Conservation (phyloP, 2,888 invertebrate genomes). For the Andrena fulva region DNA sequence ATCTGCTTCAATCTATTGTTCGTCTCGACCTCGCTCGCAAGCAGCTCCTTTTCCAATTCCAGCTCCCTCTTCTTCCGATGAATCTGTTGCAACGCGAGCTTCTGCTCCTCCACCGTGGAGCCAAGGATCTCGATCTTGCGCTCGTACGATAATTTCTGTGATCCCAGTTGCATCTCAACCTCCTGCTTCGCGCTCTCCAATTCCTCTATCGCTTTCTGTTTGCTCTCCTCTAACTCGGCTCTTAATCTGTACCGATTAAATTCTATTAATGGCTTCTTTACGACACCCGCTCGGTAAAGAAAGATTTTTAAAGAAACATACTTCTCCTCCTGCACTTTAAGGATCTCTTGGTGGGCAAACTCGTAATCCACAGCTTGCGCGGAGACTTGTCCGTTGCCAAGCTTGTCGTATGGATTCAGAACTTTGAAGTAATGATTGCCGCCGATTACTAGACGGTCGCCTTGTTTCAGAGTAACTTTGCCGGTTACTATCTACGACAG, state of each 20-base stretch:
- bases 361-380: slow-evolving; percentile 85
- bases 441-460: slow-evolving; percentile 87
- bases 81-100: slow-evolving; percentile 79
- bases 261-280: slow-evolving; percentile 4
- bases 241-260: slow-evolving; percentile 73
- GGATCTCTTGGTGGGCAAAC: slow-evolving; percentile 86
- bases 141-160: slow-evolving; percentile 81
- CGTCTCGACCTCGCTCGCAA: slow-evolving; percentile 84
- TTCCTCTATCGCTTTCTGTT: slow-evolving; percentile 82
- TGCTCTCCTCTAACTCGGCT: slow-evolving; percentile 82
- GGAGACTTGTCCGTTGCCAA: slow-evolving; percentile 70
- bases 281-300: too few relatives aligned
- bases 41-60: slow-evolving; percentile 81
- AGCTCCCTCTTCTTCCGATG: slow-evolving; percentile 79
- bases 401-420: slow-evolving; percentile 84
- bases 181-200: slow-evolving; percentile 81
- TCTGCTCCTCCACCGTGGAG: slow-evolving; percentile 81
- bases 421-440: slow-evolving; percentile 87
- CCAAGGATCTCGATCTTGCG: slow-evolving; percentile 80
- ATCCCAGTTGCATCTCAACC: slow-evolving; percentile 79
- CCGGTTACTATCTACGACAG: slow-evolving; percentile 82
- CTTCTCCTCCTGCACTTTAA: slow-evolving; percentile 86
- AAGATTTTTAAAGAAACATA: slow-evolving; percentile 73
- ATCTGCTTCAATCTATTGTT: slow-evolving; percentile 85
- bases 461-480: slow-evolving; percentile 85